These are phyloP conservation scores for Tapera naevia DNA, from an alignment of 2,797 vertebrate species.

Conservation along the genomic window DNA sequence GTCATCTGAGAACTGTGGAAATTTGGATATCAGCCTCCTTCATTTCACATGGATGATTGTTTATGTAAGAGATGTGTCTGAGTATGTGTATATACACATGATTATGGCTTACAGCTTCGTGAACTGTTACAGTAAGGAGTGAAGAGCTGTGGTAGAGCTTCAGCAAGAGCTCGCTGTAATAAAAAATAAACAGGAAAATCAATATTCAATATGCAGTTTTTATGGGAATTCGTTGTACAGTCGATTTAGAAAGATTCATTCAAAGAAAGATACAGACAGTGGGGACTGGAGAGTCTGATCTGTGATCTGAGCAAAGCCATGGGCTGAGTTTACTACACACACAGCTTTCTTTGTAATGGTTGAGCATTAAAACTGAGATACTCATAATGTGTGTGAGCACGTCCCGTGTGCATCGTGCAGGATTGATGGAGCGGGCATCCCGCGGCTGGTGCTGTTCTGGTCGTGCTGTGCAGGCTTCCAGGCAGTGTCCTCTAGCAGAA, in stretches of 20 bases:
- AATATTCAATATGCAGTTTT: not conserved
- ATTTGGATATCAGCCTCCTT: not conserved
- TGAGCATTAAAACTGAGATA: not conserved
- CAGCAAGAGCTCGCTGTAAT: not conserved
- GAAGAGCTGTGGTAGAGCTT: not conserved
- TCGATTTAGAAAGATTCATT: not conserved
- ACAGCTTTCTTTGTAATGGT: fast-evolving
- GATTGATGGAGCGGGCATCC: not conserved
- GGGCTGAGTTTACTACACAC: not conserved
- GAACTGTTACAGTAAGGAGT: not conserved
- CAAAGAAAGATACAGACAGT: not conserved
- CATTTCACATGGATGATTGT: not conserved
- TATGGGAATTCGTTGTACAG: not conserved
- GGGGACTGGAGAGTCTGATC: not conserved
- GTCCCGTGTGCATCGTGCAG: fast-evolving
- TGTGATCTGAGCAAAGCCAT: not conserved
- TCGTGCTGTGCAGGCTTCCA: not conserved
- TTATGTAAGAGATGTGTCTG: not conserved
- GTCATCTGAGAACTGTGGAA: not conserved
- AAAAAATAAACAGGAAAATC: not conserved
- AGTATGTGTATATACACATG: fast-evolving
- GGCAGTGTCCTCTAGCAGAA: not conserved
- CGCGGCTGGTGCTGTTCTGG: not conserved
- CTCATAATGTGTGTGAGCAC: fast-evolving
- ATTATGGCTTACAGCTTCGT: not conserved